A percentile compares a stretch with the other conserved stretches of the same genome.
Evolutionary conservation across 1,140 invertebrate genomes (phyloP).

Genomic region (Magallana gigas): DNA sequence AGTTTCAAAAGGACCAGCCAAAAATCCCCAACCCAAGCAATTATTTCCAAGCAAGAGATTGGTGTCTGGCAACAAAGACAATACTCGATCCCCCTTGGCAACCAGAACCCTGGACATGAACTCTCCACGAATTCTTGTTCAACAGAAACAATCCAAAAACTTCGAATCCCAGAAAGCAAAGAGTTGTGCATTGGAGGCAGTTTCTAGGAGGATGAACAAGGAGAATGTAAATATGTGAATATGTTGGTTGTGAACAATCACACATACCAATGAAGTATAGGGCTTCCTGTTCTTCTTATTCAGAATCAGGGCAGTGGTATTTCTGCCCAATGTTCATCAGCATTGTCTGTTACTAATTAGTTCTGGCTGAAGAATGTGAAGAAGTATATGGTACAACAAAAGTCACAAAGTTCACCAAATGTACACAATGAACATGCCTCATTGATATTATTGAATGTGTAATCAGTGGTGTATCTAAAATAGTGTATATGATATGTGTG

Average conservation of each 20-base stretch:
- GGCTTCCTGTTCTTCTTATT: too few relatives aligned
- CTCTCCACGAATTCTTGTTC: conserved; percentile 64
- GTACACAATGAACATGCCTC: too few relatives aligned
- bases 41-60: conserved; percentile 49
- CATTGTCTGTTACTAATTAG: too few relatives aligned
- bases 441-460: too few relatives aligned
- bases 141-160: conserved; percentile 63
- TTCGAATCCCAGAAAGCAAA: conserved; percentile 55
- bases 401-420: too few relatives aligned
- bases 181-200: conserved; percentile 49
- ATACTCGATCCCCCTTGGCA: conserved; percentile 59
- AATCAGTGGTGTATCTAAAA: too few relatives aligned
- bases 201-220: conserved; percentile 17
- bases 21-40: conserved; percentile 55
- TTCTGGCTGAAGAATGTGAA: too few relatives aligned
- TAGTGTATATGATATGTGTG: too few relatives aligned
- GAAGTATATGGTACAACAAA: too few relatives aligned
- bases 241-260: not conserved
- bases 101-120: conserved; percentile 61
- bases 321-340: too few relatives aligned
- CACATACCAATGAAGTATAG: too few relatives aligned
- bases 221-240: conserved; percentile 22
- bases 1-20: conserved; percentile 17
- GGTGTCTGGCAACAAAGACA: conserved; percentile 42
- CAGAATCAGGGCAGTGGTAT: too few relatives aligned